Conservation (phyloP, 2,888 invertebrate genomes). For the Lumbricus terrestris region DNA sequence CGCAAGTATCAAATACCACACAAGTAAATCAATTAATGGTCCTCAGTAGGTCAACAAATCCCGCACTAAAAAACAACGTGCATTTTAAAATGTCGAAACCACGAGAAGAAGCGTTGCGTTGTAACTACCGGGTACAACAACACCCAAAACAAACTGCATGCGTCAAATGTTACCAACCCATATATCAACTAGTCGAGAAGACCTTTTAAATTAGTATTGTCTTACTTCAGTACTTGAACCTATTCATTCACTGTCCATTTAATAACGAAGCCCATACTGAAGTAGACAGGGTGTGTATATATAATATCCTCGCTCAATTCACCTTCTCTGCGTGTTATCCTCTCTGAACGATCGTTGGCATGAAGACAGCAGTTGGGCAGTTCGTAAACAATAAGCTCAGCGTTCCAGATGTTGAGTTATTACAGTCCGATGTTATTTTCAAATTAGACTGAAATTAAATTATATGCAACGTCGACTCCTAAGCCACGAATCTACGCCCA, state of each 20-base stretch:
- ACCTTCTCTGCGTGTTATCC: neutral
- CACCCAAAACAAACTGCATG: neutral
- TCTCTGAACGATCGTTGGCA: neutral
- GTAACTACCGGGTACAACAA: neutral
- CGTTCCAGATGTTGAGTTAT: neutral
- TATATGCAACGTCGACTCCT: neutral
- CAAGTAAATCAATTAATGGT: too few relatives aligned
- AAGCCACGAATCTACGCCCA: constrained; percentile 11
- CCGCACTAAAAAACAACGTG: too few relatives aligned
- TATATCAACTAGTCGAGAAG: neutral
- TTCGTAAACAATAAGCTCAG: neutral
- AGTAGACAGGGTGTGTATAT: neutral
- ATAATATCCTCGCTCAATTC: neutral
- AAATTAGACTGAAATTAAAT: neutral
- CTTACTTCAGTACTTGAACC: neutral
- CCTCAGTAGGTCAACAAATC: too few relatives aligned
- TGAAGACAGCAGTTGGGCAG: neutral
- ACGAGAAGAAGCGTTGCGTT: neutral
- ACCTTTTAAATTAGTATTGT: neutral
- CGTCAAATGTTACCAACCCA: neutral
- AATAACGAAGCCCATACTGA: neutral
- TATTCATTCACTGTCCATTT: neutral
- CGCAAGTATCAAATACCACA: too few relatives aligned
- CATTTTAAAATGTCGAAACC: neutral
- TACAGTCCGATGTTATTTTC: neutral